Evolutionary conservation across 2,797 vertebrate species (phyloP).

Genomic region (Synanceia verrucosa): DNA sequence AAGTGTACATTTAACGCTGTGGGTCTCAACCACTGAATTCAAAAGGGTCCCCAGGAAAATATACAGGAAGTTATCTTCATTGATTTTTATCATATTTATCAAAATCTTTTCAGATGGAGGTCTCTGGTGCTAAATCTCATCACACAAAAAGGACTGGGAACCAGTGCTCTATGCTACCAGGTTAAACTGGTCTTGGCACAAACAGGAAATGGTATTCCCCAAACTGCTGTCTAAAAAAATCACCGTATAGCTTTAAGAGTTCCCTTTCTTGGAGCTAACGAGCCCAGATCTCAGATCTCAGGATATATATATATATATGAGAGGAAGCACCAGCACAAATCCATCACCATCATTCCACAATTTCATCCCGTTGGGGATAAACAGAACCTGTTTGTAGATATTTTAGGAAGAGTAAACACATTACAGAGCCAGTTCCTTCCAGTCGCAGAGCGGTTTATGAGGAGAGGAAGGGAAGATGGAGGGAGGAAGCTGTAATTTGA

Average conservation of each 20-base stretch:
- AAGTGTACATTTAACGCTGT: too few relatives aligned
- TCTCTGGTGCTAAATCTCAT: too few relatives aligned
- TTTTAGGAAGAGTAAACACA: constrained; percentile 33
- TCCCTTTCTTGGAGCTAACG: neutral
- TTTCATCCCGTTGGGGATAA: neutral
- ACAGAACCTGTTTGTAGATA: constrained; percentile 28
- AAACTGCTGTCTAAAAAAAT: neutral
- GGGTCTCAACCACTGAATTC: too few relatives aligned
- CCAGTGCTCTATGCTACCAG: neutral
- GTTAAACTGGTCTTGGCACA: too few relatives aligned
- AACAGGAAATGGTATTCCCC: neutral
- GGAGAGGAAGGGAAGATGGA: constrained; percentile 9
- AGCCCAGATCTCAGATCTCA: neutral
- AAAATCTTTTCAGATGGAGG: too few relatives aligned
- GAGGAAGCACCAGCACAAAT: neutral
- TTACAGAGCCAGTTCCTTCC: constrained; percentile 29
- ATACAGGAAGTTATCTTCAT: too few relatives aligned
- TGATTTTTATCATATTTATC: too few relatives aligned
- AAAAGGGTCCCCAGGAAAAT: too few relatives aligned
- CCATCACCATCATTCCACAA: constrained; percentile 7
- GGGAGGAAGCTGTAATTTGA: constrained; percentile 32
- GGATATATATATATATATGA: neutral
- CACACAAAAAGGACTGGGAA: too few relatives aligned
- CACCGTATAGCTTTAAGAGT: neutral
- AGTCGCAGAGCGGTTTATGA: constrained; percentile 25